Evolutionary conservation across 2,797 vertebrate species (phyloP), one percentile per base, ranked within the genome.

Genomic region (Eleutherodactylus coqui): DNA sequence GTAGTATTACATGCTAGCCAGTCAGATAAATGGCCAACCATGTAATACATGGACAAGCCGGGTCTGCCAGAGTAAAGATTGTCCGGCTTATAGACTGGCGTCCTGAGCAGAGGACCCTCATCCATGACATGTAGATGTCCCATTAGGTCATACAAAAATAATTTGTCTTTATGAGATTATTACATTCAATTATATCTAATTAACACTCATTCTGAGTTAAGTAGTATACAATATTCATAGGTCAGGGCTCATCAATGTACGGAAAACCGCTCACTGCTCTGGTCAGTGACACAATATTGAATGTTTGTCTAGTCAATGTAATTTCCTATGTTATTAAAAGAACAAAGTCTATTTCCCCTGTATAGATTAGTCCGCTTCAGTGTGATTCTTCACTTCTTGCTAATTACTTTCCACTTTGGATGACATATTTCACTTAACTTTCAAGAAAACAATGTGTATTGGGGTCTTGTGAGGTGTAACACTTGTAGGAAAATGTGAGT

Each of bases 341-440:
- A 51, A 58, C 27, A 53, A 60, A 62, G 45, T n/a, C 73, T 58
- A 75, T 86, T 86, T 86, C 45, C n/a, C 60, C 36, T 7, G 10
- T 82, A 86, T 72, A 83, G 73, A 69, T 78, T 83, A 43, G n/a
- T 69, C 58, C 10, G 55, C 24, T 14, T 69, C n/a, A 3, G 41
- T 16, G 19, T 36, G 41, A 77, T 58, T 77, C 67, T 24, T 80
- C 67, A 82, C 24, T 72, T 60, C 24, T 69, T 76, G 34, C 9
- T 70, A 77, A 86, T 86, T 86, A 32, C 43, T 69, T 82, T 82
- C 29, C 75, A 55, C 41, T 86, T 86, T 75, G 62, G 13, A 21
- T 36, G 38, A 47, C 53, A n/a, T 64, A 11, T 47, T 32, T 85
- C 45, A 67, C 29, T 69, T 16, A n/a, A 8, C 49, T 67, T 13